These are phyloP conservation scores for Scaptomyza pallida DNA, from an alignment of 1,140 invertebrate genomes.

Conservation along the genomic window DNA sequence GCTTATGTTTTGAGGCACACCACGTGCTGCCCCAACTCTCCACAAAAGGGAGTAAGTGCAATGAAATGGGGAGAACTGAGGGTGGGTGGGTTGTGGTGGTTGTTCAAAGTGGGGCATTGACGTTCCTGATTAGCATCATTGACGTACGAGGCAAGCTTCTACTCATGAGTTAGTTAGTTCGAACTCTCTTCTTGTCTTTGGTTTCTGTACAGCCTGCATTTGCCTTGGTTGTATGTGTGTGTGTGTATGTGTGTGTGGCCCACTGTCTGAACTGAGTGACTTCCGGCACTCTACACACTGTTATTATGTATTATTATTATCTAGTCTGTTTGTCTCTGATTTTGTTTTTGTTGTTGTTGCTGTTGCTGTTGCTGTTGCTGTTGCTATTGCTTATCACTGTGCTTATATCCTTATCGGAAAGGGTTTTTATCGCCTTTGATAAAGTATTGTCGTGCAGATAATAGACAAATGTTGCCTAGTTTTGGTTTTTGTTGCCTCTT, in stretches of 20 bases:
- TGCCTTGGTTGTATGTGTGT: conserved; percentile 15
- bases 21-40: conserved; percentile 67
- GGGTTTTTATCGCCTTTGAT: conserved; percentile 69
- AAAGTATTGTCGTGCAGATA: conserved; percentile 73
- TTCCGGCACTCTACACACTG: conserved; percentile 55
- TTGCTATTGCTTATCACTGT: conserved; percentile 60
- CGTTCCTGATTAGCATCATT: conserved; percentile 70
- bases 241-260: conserved; percentile 11
- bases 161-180: conserved; percentile 24
- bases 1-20: conserved; percentile 62
- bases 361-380: conserved; percentile 38
- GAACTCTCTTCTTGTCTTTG: conserved; percentile 31
- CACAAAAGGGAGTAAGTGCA: not conserved
- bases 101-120: conserved; percentile 43
- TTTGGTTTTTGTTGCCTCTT: conserved; percentile 21
- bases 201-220: conserved; percentile 22
- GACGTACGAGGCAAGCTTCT: conserved; percentile 44
- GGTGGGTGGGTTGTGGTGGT: conserved; percentile 2
- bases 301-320: conserved; percentile 78
- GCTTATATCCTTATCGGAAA: conserved; percentile 67
- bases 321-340: conserved; percentile 71
- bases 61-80: not conserved
- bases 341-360: conserved; percentile 26
- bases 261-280: conserved; percentile 55
- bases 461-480: conserved; percentile 58